Percentiles rank a stretch among this genome's conserved stretches.
Evolutionary conservation across 2,888 invertebrate species (phyloP).

Genomic region (Zele albiditarsus): DNA sequence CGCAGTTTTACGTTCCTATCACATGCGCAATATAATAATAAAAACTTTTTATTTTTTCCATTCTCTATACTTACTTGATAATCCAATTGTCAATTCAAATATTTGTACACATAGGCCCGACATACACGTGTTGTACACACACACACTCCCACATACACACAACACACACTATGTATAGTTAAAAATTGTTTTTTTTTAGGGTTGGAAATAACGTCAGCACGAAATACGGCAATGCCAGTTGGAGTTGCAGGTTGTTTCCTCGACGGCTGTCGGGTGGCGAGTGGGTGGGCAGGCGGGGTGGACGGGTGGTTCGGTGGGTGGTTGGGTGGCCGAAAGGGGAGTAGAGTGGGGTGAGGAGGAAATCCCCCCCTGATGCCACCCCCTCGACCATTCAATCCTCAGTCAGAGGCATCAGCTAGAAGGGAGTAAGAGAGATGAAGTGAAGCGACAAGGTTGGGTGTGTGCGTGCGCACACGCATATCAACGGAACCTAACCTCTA

Average conservation of each 20-base stretch:
- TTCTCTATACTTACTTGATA: not conserved
- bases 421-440: conserved; percentile 36
- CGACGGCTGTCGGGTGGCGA: conserved; percentile 72
- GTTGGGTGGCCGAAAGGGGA: conserved; percentile 63
- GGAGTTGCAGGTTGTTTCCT: conserved; percentile 72
- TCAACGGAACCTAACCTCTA: conserved; percentile 17
- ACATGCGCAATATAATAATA: not conserved
- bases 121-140: not conserved
- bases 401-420: conserved; percentile 45
- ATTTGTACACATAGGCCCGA: not conserved
- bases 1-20: not conserved
- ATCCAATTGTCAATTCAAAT: not conserved
- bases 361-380: conserved; percentile 56
- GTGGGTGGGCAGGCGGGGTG: conserved; percentile 73
- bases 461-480: conserved; percentile 29
- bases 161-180: not conserved
- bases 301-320: conserved; percentile 64
- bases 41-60: not conserved
- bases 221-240: conserved; percentile 55
- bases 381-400: conserved; percentile 62
- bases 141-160: not conserved
- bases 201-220: conserved; percentile 28
- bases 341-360: conserved; percentile 68
- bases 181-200: not conserved
- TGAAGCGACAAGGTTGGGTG: conserved; percentile 15